Evolutionary conservation across 2,888 invertebrate species (phyloP).

Genomic region (Drosophila peninsularis): DNA sequence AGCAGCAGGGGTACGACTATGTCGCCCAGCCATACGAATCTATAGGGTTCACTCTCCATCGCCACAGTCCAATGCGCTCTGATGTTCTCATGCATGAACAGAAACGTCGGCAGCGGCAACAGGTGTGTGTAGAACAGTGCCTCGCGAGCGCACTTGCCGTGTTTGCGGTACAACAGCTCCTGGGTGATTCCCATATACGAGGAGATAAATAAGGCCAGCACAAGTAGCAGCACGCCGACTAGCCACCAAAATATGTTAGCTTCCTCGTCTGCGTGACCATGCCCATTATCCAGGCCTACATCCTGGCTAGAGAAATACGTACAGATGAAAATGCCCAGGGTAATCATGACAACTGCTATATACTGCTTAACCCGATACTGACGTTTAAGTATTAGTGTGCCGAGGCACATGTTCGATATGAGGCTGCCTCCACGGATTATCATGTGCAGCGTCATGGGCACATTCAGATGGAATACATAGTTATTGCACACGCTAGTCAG

Average conservation of each 20-base stretch:
- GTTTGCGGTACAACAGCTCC: slow-evolving; percentile 91
- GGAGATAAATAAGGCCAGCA: slow-evolving; percentile 94
- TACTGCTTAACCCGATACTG: slow-evolving; percentile 92
- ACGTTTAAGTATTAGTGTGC: slow-evolving; percentile 93
- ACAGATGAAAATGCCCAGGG: slow-evolving; percentile 94
- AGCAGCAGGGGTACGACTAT: slow-evolving; percentile 56
- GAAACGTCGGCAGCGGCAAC: slow-evolving; percentile 94
- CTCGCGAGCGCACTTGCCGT: slow-evolving; percentile 96
- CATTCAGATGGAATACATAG: slow-evolving; percentile 97
- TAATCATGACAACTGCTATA: slow-evolving; percentile 95
- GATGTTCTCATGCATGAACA: slow-evolving; percentile 91
- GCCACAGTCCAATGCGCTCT: slow-evolving; percentile 86
- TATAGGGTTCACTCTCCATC: slow-evolving; percentile 32
- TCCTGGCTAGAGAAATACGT: slow-evolving; percentile 85
- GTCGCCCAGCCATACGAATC: slow-evolving; percentile 31
- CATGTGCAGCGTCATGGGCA: slow-evolving; percentile 99
- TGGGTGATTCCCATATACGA: slow-evolving; percentile 97
- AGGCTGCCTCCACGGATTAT: slow-evolving; percentile 97
- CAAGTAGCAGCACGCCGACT: slow-evolving; percentile 91
- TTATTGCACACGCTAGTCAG: slow-evolving; percentile 96
- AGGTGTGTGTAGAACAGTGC: slow-evolving; percentile 94
- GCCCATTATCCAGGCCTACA: slow-evolving; percentile 2
- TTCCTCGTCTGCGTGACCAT: background rate
- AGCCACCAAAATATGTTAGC: slow-evolving; percentile 85
- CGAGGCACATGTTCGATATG: slow-evolving; percentile 98